A percentile compares a stretch with the other conserved stretches of the same genome.
phyloP scores from a whole-genome alignment of 2,888 invertebrate species.

The Nephrotoma guestfalica region DNA sequence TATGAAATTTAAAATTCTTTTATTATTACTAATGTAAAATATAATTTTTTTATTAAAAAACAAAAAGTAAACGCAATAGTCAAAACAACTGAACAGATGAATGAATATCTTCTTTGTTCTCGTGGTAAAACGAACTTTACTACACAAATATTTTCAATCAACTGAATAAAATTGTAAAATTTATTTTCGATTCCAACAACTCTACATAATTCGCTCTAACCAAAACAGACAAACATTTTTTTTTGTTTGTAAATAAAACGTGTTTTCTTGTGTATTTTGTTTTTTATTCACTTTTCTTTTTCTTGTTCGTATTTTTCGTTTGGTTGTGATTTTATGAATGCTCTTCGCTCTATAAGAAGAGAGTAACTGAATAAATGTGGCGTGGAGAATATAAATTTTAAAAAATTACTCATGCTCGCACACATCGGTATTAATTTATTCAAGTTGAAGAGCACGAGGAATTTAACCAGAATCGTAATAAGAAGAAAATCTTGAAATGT shows the following conservation, averaged over 20 bases:
- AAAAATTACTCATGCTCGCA: not conserved
- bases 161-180: not conserved
- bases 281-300: not conserved
- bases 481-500: not conserved
- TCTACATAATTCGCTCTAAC: not conserved
- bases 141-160: not conserved
- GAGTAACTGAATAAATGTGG: not conserved
- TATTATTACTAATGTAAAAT: not conserved
- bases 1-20: not conserved
- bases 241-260: not conserved
- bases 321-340: not conserved
- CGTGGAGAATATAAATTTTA: not conserved
- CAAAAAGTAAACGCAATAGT: not conserved
- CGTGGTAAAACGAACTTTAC: not conserved
- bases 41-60: not conserved
- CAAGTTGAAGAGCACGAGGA: not conserved
- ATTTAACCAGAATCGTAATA: not conserved
- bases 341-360: not conserved
- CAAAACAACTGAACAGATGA: not conserved
- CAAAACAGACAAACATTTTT: not conserved
- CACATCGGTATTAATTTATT: not conserved
- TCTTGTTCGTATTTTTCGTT: not conserved
- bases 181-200: not conserved
- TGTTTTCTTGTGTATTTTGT: not conserved
- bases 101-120: not conserved